Evolutionary conservation across 2,888 invertebrate species (phyloP), one percentile per base, ranked within the genome.

Genomic region (Aphodius sticticus): DNA sequence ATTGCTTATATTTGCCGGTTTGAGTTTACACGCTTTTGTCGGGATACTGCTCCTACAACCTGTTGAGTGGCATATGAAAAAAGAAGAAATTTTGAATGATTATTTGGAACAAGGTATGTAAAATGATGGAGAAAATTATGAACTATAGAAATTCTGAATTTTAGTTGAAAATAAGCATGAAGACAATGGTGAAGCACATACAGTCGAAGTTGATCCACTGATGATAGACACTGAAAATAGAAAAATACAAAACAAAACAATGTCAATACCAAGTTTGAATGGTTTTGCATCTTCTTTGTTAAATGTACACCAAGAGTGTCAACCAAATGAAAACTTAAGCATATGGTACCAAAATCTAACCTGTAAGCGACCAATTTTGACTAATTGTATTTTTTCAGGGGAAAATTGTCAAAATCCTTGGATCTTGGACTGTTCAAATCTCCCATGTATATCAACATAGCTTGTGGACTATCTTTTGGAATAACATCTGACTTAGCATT

Each of bases 21-120:
- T 95, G 37, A 93, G 94, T 84, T 87, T 94, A 9, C 92, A 95
- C 85, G 89, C 92, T 15, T 88, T 95, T 16, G 90, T 93, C 37
- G 95, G 94, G 0, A 93, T 94, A 92, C 85, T 93, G 74, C 89
- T 94, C 70, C 93, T 95, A 92, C 94, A 95, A 84, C 95, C 95
- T 0, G 93, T 94, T 0, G 92, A 94, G 86, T 93, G 94, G 94
- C 94, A 95, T 85, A 93, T 89, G 89, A 91, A 86, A 89, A 88
- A 84, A 82, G 83, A 84, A 79, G 76, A 76, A 16, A 53, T 76
- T 76, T 26, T 26, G 26, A 26, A 26, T 3, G 26, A 26, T 26
- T 26, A 26, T 26, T 26, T 26, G 26, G 26, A 26, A 3, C 26
- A 26, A 26, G 26, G 26, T 26, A 26, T 26, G 26, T 26, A 26